These are phyloP conservation scores for Heliconius charithonia DNA, from an alignment of 2,888 invertebrate species.

Conservation along the genomic window DNA sequence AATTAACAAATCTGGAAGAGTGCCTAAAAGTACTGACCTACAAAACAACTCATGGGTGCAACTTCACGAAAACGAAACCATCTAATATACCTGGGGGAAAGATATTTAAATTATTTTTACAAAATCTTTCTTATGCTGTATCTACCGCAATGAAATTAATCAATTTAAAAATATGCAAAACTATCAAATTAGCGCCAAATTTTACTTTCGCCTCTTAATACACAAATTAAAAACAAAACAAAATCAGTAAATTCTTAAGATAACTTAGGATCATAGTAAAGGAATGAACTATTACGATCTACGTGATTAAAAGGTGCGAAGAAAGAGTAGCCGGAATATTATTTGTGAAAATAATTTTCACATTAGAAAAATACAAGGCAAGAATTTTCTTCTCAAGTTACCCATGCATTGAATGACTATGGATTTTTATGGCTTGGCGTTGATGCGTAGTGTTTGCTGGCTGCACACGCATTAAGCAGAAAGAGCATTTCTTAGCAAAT, in stretches of 20 bases:
- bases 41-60: slow-evolving; percentile 78
- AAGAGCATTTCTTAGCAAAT: background rate
- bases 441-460: slow-evolving; percentile 14
- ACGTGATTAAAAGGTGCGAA: background rate
- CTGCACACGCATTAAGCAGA: background rate
- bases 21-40: slow-evolving; percentile 79
- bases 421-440: background rate
- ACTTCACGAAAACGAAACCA: slow-evolving; percentile 77
- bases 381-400: background rate
- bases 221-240: background rate
- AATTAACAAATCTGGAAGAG: slow-evolving; percentile 61
- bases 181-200: background rate
- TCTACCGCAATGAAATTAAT: background rate
- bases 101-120: slow-evolving; percentile 53
- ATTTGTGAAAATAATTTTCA: background rate
- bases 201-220: background rate
- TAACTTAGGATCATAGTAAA: background rate
- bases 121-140: slow-evolving; percentile 3
- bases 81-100: slow-evolving; percentile 79
- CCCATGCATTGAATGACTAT: background rate
- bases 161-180: background rate
- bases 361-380: background rate
- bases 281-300: too few relatives aligned
- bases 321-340: background rate
- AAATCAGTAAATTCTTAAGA: background rate